Conservation (phyloP, 2,113 vertebrate genomes). For the Serinus canaria region DNA sequence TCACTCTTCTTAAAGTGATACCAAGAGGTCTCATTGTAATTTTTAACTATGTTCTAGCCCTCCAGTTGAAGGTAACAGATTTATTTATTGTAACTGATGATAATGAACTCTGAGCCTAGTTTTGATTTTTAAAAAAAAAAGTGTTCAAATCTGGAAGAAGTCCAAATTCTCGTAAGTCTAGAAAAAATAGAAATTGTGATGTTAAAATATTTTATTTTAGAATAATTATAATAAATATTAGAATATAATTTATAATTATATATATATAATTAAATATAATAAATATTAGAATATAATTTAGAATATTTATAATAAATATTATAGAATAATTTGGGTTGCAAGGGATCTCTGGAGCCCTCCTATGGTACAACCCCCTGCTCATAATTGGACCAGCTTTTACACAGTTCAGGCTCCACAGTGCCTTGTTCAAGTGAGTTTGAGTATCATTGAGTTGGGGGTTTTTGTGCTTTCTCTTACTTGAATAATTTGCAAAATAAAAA, state of each 20-base stretch:
- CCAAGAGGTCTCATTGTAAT: background rate
- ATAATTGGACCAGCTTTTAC: background rate
- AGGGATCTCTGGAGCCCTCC: background rate
- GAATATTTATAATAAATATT: too few species aligned
- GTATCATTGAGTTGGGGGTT: background rate
- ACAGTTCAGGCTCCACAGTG: background rate
- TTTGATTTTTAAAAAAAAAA: background rate
- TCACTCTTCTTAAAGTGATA: conserved; percentile 18
- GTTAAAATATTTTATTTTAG: background rate
- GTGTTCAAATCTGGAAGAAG: background rate
- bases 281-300: too few species aligned
- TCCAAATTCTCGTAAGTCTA: background rate
- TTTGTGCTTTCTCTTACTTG: conserved; percentile 6
- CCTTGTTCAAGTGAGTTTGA: background rate
- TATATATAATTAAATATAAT: too few species aligned
- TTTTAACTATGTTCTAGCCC: background rate
- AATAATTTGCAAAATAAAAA: conserved; percentile 60
- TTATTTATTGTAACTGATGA: background rate
- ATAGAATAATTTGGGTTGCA: background rate
- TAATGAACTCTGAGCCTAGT: background rate
- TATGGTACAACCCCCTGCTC: background rate
- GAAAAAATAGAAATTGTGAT: background rate
- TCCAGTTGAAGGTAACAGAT: background rate
- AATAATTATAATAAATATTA: too few species aligned
- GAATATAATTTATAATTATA: too few species aligned